Base-by-base conservation (phyloP, 2,113 vertebrate species). In the Ptychochromis oligacanthus region DNA sequence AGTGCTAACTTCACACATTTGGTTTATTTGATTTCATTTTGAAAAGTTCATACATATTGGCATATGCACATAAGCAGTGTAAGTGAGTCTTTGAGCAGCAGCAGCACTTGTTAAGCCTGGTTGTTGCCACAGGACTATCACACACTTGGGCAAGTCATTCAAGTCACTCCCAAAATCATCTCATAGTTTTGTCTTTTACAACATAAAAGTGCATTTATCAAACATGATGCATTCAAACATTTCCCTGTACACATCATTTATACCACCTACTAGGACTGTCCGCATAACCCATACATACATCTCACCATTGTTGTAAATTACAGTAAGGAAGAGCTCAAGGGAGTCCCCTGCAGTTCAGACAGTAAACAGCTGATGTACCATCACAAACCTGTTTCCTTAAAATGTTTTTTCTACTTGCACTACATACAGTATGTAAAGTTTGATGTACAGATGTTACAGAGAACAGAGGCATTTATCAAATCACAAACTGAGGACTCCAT, bases 21-120 rank as follows among this genome's bases (percentile, higher is more conserved):
- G 88, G 88, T 95, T 95, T 95, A 95, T 95, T 95, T 92, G 65
- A 89, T 90, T 80, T 58, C 76, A 88, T 88, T 92, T 87, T 83
- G 81, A 91, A 94, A 94, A 79, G 78, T 80, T 89, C 81, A 92
- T 91, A 89, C 93, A 93, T 87, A 84, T 86, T 83, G 67, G 84
- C 81, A 89, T 87, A 95, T 90, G 89, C 89, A 91, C 92, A 92
- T 75, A 84, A 92, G 87, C 92, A 89, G 80, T 88, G 87, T 85
- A 78, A 67, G 74, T 72, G 78, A 84, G 88, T 90, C 88, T 83
- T 58, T 91, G 81, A 84, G 83, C 84, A 92, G 89, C 80, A 80
- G 81, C 84, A 78, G 83, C 75, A 56, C 72, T 74, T 56, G 84
- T 80, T 72, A 76, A 28, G 70, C 76, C 84, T 81, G 79, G 61